These are phyloP conservation scores for Acanthornis magna DNA, from an alignment of 2,797 vertebrate species.

Conservation along the genomic window DNA sequence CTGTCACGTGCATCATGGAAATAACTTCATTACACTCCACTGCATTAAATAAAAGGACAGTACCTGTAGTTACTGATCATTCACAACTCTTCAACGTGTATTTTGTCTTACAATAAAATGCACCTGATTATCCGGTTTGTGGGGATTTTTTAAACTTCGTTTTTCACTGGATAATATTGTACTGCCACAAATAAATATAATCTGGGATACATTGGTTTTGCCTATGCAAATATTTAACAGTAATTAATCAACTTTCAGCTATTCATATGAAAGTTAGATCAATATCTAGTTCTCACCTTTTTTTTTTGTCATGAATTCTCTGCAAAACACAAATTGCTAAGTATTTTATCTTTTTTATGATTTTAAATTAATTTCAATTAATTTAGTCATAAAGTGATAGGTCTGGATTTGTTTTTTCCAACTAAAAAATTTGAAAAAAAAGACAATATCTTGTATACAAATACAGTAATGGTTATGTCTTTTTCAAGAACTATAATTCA, in stretches of 20 bases:
- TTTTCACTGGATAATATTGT: neutral
- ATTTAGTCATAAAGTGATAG: neutral
- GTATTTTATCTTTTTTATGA: neutral
- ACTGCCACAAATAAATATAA: neutral
- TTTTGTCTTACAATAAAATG: neutral
- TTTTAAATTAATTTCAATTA: neutral
- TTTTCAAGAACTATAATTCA: neutral
- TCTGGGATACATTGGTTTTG: neutral
- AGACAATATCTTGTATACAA: neutral
- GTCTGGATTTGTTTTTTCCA: neutral
- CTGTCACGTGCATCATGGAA: accelerated
- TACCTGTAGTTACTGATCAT: neutral
- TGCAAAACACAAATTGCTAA: neutral
- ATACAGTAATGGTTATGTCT: neutral
- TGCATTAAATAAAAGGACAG: neutral
- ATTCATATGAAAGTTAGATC: neutral
- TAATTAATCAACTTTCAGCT: neutral
- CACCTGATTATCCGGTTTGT: accelerated
- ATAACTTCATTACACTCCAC: neutral
- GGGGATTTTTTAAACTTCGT: accelerated
- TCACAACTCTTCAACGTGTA: neutral
- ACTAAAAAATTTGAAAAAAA: neutral
- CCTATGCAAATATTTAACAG: neutral
- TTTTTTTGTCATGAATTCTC: neutral
- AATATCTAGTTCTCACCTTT: neutral